Conservation (phyloP, 2,888 invertebrate species). For the Hyposoter dolosus region DNA sequence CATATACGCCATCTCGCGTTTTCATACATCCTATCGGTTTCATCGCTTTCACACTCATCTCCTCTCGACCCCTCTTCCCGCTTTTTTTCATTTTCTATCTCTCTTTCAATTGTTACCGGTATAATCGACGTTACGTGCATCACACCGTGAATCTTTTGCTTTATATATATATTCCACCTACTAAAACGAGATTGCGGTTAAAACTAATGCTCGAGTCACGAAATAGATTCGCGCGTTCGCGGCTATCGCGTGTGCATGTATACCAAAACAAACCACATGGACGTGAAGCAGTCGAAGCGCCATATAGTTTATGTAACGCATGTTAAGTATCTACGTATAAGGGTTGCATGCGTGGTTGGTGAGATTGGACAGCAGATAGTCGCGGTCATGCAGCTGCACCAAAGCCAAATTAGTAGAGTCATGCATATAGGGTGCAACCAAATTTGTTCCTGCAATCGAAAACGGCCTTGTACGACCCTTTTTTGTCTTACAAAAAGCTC, state of each 20-base stretch:
- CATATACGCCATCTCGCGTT: constrained; percentile 1
- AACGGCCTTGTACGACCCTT: neutral
- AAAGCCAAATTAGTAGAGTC: neutral
- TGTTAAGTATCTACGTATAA: neutral
- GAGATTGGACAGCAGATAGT: constrained; percentile 19
- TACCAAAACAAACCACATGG: constrained; percentile 16
- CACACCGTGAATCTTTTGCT: constrained; percentile 42
- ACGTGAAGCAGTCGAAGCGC: neutral
- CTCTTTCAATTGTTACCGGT: constrained; percentile 31
- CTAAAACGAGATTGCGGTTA: constrained; percentile 62
- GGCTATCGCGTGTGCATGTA: constrained; percentile 18
- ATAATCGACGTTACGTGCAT: constrained; percentile 61
- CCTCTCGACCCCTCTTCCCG: constrained; percentile 36
- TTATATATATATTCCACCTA: constrained; percentile 26
- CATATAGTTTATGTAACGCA: neutral
- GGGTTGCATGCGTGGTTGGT: constrained; percentile 1
- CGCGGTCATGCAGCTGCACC: constrained; percentile 9
- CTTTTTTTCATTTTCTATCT: constrained; percentile 42
- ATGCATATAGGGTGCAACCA: neutral
- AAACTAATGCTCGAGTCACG: constrained; percentile 65
- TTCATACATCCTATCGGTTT: constrained; percentile 33
- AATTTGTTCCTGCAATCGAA: neutral
- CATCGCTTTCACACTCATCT: constrained; percentile 51
- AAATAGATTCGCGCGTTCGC: constrained; percentile 59
- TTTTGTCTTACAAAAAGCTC: neutral